Conservation (phyloP, 2,113 vertebrate genomes). For the Sterrhoptilus dennistouni region DNA sequence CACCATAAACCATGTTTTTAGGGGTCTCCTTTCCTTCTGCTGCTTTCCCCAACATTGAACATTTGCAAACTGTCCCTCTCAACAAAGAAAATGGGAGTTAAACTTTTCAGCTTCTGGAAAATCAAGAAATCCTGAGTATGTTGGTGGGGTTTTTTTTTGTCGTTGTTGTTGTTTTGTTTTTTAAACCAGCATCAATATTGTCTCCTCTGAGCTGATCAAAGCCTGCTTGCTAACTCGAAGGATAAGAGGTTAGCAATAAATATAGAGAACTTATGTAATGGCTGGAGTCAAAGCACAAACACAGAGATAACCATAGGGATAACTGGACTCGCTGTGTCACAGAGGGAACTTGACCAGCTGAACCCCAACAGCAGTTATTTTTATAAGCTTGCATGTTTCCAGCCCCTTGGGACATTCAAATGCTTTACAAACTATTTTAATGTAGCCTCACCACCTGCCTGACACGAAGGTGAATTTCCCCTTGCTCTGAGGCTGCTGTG, state of each 20-base stretch:
- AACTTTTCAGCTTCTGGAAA: background rate
- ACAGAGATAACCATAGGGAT: background rate
- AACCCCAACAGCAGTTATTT: background rate
- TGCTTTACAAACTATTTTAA: background rate
- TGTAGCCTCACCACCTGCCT: background rate
- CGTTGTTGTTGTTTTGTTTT: background rate
- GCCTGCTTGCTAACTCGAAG: background rate
- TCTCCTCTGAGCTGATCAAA: background rate
- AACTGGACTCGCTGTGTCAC: background rate
- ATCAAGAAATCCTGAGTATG: fast-evolving
- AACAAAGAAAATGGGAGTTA: fast-evolving
- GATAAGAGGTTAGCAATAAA: background rate
- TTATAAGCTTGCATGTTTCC: background rate
- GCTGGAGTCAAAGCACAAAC: background rate
- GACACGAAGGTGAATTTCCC: background rate
- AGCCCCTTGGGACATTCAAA: background rate
- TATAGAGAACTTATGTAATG: background rate
- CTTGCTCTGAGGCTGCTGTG: background rate
- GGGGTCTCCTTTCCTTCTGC: background rate
- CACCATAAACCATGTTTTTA: background rate
- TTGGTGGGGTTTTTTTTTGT: no score
- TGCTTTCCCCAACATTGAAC: background rate
- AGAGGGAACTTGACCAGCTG: background rate
- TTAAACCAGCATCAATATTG: background rate
- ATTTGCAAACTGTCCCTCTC: background rate